phyloP scores from a whole-genome alignment of 2,113 vertebrate species.

The Shinisaurus crocodilurus region DNA sequence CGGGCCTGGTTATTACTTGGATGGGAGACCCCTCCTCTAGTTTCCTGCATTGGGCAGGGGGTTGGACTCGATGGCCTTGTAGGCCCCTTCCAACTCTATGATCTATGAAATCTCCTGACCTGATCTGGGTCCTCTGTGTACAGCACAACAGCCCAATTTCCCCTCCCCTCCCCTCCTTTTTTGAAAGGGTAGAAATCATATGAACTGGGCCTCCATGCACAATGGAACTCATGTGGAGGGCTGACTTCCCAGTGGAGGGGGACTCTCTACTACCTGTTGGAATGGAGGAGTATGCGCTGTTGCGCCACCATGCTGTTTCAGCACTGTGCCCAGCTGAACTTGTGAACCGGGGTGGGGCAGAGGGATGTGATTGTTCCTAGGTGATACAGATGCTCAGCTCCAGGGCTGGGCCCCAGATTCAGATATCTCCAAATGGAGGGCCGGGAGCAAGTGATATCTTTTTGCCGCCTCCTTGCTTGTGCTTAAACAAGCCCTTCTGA shows the following conservation, averaged over 20 bases:
- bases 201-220: too few relatives aligned
- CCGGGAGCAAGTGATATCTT: neutral
- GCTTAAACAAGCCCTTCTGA: neutral
- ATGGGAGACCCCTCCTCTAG: too few relatives aligned
- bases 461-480: neutral
- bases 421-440: neutral
- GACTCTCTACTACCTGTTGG: neutral
- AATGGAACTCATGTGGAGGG: neutral
- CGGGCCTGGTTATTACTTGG: too few relatives aligned
- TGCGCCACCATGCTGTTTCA: neutral
- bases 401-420: neutral
- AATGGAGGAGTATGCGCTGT: neutral
- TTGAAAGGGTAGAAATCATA: too few relatives aligned
- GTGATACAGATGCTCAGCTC: neutral
- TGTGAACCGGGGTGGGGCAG: neutral
- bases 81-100: too few relatives aligned
- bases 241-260: neutral
- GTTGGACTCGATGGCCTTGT: too few relatives aligned
- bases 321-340: neutral
- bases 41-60: too few relatives aligned
- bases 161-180: too few relatives aligned
- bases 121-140: too few relatives aligned
- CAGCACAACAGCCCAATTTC: too few relatives aligned
- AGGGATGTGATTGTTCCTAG: neutral
- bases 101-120: too few relatives aligned